A percentile compares a stretch with the other conserved stretches of the same genome.
phyloP scores from a whole-genome alignment of 2,113 vertebrate genomes.

The Gobius niger region DNA sequence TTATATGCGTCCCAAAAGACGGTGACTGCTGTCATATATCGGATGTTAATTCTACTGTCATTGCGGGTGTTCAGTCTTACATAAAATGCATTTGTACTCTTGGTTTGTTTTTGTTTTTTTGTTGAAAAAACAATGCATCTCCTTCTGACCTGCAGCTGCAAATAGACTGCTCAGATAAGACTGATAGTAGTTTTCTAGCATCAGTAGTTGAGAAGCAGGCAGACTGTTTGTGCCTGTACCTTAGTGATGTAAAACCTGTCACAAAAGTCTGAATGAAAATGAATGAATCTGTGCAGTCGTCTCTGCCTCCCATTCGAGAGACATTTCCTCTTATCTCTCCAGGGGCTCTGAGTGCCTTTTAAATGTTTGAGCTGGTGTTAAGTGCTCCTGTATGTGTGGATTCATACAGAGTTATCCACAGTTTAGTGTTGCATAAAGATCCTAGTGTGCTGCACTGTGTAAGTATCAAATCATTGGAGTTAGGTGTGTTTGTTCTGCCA shows the following conservation, averaged over 20 bases:
- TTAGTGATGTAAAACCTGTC: background rate
- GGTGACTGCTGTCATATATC: slow-evolving; percentile 55
- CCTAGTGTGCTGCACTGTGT: slow-evolving; percentile 16
- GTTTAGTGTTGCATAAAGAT: slow-evolving; percentile 13
- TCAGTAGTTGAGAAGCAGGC: slow-evolving; percentile 25
- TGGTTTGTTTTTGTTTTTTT: slow-evolving; percentile 13
- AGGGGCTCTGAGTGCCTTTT: slow-evolving; percentile 7
- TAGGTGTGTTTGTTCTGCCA: slow-evolving; percentile 32
- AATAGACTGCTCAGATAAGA: slow-evolving; percentile 18
- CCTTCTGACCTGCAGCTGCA: slow-evolving; percentile 33
- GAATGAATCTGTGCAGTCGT: slow-evolving; percentile 9
- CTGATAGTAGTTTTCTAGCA: slow-evolving; percentile 28
- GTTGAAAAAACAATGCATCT: slow-evolving; percentile 5
- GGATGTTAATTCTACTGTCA: slow-evolving; percentile 43
- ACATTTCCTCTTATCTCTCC: slow-evolving; percentile 8
- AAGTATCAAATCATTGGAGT: slow-evolving; percentile 43
- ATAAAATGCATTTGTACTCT: slow-evolving; percentile 9
- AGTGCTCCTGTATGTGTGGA: slow-evolving; percentile 17
- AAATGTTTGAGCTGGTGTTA: slow-evolving; percentile 30
- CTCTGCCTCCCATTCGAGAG: slow-evolving; percentile 1
- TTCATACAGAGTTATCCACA: slow-evolving; percentile 17
- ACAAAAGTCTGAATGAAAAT: background rate
- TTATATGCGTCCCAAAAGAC: slow-evolving; percentile 64
- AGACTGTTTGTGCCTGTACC: slow-evolving; percentile 2
- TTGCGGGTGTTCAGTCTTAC: slow-evolving; percentile 34